Conservation (phyloP, 2,888 invertebrate genomes). For the Cephus runcator region DNA sequence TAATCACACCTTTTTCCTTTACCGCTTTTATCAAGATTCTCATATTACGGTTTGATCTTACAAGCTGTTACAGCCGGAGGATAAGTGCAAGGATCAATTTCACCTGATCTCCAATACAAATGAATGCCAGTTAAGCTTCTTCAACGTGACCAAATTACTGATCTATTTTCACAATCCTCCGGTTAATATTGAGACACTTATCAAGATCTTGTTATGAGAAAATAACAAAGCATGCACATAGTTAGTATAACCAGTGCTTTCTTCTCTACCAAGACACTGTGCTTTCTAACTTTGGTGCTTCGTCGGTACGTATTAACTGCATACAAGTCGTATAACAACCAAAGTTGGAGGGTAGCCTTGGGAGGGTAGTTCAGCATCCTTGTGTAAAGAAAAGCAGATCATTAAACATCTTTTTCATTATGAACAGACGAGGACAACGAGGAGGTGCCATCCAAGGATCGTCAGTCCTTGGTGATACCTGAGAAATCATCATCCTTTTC, state of each 20-base stretch:
- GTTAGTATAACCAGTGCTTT: not conserved
- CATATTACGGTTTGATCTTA: not conserved
- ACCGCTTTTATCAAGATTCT: slow-evolving; percentile 11
- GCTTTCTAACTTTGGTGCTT: slow-evolving; percentile 3
- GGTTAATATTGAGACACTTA: not conserved
- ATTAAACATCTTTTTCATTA: not conserved
- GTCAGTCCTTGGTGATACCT: slow-evolving; percentile 80
- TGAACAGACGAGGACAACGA: slow-evolving; percentile 57
- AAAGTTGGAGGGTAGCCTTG: not conserved
- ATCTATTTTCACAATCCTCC: not conserved
- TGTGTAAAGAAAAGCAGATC: not conserved
- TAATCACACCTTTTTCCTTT: slow-evolving; percentile 50
- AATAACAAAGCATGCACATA: not conserved
- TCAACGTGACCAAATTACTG: not conserved
- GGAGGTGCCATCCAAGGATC: slow-evolving; percentile 62
- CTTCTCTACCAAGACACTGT: not conserved
- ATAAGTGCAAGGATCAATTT: not conserved
- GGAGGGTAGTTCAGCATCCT: not conserved
- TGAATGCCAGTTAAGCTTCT: not conserved
- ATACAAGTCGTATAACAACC: not conserved
- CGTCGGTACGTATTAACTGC: not conserved
- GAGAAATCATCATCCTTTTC: slow-evolving; percentile 90
- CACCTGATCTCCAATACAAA: not conserved
- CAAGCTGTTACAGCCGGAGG: slow-evolving; percentile 1
- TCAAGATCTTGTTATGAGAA: not conserved